Conservation (phyloP, 2,113 vertebrate genomes). For the Muscicapa adusta region DNA sequence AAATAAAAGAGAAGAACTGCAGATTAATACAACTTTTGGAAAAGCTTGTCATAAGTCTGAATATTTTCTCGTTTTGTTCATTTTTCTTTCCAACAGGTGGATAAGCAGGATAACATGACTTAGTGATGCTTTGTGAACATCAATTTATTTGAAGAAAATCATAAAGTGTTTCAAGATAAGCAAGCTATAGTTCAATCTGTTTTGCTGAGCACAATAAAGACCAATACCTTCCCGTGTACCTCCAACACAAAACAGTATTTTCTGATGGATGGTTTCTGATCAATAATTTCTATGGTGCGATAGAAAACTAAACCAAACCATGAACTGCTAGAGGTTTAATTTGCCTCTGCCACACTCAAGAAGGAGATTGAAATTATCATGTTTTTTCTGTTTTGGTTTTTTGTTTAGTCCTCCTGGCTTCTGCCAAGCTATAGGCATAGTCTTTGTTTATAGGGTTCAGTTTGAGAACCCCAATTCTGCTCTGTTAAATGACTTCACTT, state of each 20-base stretch:
- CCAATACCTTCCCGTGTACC: not conserved
- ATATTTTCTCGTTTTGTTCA: slow-evolving; percentile 15
- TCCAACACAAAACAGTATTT: fast-evolving
- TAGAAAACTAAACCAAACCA: not conserved
- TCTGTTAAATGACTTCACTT: not conserved
- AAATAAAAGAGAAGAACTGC: not conserved
- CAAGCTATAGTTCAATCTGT: not conserved
- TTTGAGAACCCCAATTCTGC: not conserved
- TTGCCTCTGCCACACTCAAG: not conserved
- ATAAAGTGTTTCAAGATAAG: slow-evolving; percentile 2
- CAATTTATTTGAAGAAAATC: slow-evolving; percentile 14
- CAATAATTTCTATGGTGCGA: not conserved
- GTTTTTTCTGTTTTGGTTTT: not conserved
- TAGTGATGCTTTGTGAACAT: not conserved
- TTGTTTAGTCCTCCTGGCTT: not conserved
- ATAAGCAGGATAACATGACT: not conserved
- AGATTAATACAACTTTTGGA: not conserved
- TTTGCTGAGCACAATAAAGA: not conserved
- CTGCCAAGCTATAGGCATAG: not conserved
- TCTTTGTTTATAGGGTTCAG: not conserved
- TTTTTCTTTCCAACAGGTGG: not conserved
- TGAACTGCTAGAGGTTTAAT: not conserved
- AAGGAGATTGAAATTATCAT: not conserved
- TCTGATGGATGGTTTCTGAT: not conserved
- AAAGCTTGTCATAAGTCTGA: not conserved